Base-by-base conservation (phyloP, 2,888 invertebrate genomes). In the Mechanitis messenoides region DNA sequence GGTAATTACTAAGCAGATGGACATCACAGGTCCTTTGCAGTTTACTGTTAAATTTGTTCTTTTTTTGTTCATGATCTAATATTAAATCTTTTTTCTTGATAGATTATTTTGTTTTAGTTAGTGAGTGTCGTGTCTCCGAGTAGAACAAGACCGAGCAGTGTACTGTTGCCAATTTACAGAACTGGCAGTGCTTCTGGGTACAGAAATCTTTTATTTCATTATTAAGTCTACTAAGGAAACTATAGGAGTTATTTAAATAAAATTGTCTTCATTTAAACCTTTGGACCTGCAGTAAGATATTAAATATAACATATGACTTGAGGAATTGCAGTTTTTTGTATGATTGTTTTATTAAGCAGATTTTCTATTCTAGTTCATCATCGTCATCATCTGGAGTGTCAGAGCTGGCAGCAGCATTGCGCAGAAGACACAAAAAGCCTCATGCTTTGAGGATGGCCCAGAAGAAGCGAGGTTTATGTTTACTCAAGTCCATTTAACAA, bases 51-150 rank as follows among this genome's bases (percentile, higher is more conserved):
- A 20, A 20, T 20, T 20, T 20, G 20, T 20, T 20, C 1, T 20
- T 20, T 1, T 20, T n/a, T n/a, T n/a, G n/a, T n/a, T n/a, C n/a
- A n/a, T 20, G 20, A 20, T 20, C 20, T 20, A 20, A 20, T 20
- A 1, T 20, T 20, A 20, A 20, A 1, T 20, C 1, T 20, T 20
- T 20, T 20, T 20, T 20, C 20, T 20, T 20, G 20, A 45, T 42
- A 56, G 35, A 56, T 11, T 50, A 11, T 42, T 42, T 42, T 45
- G 46, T 68, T 63, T 33, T 79, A 90, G 90, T 69, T 90, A 47
- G 86, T 91, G 64, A 90, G 90, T 67, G 90, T 90, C 0, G 88
- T 91, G 4, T 89, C 90, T 55, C 89, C 90, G 3, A 87, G 87
- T 64, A 82, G 86, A 61, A 90, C 90, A 0, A 74, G 89, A 62